Conservation (phyloP, 1,140 invertebrate species). For the Cydia amplana region DNA sequence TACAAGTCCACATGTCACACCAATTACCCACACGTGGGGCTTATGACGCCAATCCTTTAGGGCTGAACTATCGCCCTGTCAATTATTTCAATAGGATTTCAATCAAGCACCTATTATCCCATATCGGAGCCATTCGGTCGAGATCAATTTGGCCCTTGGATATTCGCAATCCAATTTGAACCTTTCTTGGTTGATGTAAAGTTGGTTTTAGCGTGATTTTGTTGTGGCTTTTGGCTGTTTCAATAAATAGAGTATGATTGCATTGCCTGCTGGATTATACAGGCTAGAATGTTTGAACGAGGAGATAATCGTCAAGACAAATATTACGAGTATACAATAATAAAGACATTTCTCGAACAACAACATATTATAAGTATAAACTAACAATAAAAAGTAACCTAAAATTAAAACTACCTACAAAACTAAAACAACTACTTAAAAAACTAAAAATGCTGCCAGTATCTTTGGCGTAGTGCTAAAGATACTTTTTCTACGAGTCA, state of each 20-base stretch:
- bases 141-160: constrained; percentile 2
- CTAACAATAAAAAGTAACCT: too few species aligned
- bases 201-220: neutral
- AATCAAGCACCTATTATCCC: neutral
- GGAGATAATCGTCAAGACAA: neutral
- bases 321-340: too few species aligned
- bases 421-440: too few species aligned
- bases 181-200: neutral
- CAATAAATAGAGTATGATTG: neutral
- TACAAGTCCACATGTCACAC: neutral
- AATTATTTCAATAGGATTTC: constrained; percentile 17
- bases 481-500: too few species aligned
- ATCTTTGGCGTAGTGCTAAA: too few species aligned
- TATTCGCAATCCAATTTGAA: neutral
- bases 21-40: neutral
- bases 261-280: neutral
- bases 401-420: too few species aligned
- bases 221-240: neutral
- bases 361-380: too few species aligned
- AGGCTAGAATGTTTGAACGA: neutral
- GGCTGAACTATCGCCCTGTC: neutral
- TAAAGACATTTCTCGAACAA: too few species aligned
- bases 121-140: neutral
- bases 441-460: too few species aligned
- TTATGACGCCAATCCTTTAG: neutral